Evolutionary conservation across 1,140 invertebrate genomes (phyloP).

Genomic region (Adelges cooleyi): DNA sequence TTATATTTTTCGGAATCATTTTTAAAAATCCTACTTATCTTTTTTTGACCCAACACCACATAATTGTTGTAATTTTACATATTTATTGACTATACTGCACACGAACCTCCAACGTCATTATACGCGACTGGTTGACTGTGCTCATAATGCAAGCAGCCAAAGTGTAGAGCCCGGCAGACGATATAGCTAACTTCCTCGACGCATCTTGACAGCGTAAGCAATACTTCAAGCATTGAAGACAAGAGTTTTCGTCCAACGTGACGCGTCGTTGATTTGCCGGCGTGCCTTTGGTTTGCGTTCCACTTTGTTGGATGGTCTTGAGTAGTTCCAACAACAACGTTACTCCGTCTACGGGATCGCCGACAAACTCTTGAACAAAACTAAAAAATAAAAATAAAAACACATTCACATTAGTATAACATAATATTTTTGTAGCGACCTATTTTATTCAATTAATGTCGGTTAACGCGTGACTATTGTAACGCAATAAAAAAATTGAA

Average conservation of each 20-base stretch:
- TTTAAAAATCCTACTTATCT: too few species aligned
- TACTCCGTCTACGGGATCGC: conserved; percentile 69
- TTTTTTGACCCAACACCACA: too few species aligned
- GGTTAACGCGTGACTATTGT: too few species aligned
- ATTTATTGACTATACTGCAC: too few species aligned
- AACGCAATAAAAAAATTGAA: too few species aligned
- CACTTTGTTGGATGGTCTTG: conserved; percentile 67
- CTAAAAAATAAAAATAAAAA: conserved; percentile 45
- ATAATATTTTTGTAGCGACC: too few species aligned
- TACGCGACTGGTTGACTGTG: conserved; percentile 66
- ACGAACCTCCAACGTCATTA: conserved; percentile 67
- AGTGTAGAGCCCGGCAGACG: conserved; percentile 71
- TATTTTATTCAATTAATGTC: too few species aligned
- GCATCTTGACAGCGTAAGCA: conserved; percentile 63
- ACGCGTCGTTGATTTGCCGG: conserved; percentile 38
- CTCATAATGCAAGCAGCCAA: conserved; percentile 78
- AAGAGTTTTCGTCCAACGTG: conserved; percentile 75
- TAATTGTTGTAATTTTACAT: too few species aligned
- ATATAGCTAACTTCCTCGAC: conserved; percentile 55
- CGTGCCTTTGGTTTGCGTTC: conserved; percentile 40
- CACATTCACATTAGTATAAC: too few species aligned
- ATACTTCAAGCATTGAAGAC: conserved; percentile 72
- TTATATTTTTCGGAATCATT: too few species aligned
- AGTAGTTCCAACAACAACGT: conserved; percentile 66
- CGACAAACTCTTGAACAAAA: conserved; percentile 81